Base-by-base conservation (phyloP, 2,113 vertebrate species). In the Grammomys surdaster region DNA sequence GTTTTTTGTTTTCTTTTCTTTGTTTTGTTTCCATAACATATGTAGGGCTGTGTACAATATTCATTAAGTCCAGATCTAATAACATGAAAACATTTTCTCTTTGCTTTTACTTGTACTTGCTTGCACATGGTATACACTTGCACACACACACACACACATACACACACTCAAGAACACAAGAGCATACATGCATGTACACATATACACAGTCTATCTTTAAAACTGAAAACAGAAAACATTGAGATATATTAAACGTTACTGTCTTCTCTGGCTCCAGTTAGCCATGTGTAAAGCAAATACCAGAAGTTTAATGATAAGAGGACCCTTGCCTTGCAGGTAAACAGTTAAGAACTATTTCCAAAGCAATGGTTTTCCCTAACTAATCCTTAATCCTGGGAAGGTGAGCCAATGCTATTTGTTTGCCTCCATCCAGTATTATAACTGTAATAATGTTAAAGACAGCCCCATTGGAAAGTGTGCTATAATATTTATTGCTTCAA, bases 81-180 rank as follows among this genome's bases (percentile, higher is more conserved):
- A 33, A 36, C 33, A 31, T 36, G n/a, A n/a, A n/a, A 56, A 56
- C 7, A 20, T n/a, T n/a, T 17, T 56, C 33, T 56, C 16, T 19
- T 36, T 81, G 10, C 17, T 3, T 56, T 19, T 4, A 16, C 0
- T 20, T 51, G 7, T 3, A 54, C 3, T 1, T 54, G 17, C 51
- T 56, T 4, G 11, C 51, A 56, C 3, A 56, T 11, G 1, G 16
- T 51, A 20, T 40, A 22, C 8, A 73, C 72, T 40, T n/a, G 28
- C 69, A 73, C n/a, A 40, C 19, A 40, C n/a, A 73, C n/a, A 73
- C 22, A 78, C 26, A 14, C 1, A 77, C 28, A 51, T 14, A 54
- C 16, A 54, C 28, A 31, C 13, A n/a, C 36, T 7, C 70, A 73
- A 19, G 36, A 2, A 40, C 70, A 40, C 36, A 40, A 12, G 11